A percentile compares a stretch with the other conserved stretches of the same genome.
These are phyloP conservation scores for Pentalonia nigronervosa DNA, from an alignment of 1,140 invertebrate genomes.

Conservation along the genomic window DNA sequence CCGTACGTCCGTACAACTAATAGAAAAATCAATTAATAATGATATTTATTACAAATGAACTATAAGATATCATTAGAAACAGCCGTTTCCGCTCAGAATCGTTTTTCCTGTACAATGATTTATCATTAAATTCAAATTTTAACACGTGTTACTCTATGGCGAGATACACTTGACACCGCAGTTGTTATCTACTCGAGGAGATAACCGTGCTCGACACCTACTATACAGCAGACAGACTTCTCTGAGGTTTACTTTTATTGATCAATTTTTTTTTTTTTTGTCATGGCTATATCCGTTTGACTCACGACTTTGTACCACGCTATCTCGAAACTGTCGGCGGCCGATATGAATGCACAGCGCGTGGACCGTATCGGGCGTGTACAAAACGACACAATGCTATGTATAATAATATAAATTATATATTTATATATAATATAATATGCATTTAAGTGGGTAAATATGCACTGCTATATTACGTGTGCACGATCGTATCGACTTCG, in stretches of 20 bases:
- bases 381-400: background rate
- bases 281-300: background rate
- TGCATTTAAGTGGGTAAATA: background rate
- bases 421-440: background rate
- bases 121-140: background rate
- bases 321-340: background rate
- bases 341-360: background rate
- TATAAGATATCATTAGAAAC: background rate
- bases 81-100: background rate
- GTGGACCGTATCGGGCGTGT: background rate
- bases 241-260: background rate
- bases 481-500: background rate
- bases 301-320: background rate
- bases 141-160: background rate
- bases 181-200: too few relatives aligned
- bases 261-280: background rate
- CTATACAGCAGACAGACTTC: background rate
- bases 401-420: background rate
- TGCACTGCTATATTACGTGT: background rate
- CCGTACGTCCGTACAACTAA: too few relatives aligned
- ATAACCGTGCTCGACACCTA: background rate
- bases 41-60: background rate
- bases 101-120: background rate
- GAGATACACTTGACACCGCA: background rate
- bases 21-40: too few relatives aligned